Percentiles rank a stretch among this genome's conserved stretches.
Conservation (phyloP, 2,113 vertebrate genomes). For the Arenaria interpres region DNA sequence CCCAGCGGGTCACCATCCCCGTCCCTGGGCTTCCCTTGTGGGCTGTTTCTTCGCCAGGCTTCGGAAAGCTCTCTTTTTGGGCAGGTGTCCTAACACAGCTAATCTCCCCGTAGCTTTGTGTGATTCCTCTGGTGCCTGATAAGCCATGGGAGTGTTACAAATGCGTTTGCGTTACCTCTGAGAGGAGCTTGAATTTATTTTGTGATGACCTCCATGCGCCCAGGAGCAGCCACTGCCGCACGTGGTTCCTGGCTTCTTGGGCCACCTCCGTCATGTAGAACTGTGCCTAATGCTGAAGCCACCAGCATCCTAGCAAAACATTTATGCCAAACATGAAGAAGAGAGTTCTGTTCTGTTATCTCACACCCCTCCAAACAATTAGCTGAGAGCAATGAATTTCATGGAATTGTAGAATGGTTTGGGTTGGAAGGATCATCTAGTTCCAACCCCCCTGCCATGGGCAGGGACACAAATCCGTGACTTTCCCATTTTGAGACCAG, state of each 20-base stretch:
- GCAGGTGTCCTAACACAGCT: neutral
- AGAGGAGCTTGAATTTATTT: neutral
- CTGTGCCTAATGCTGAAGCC: too few species aligned
- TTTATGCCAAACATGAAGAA: neutral
- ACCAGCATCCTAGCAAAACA: neutral
- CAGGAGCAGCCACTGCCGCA: neutral
- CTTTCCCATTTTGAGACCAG: too few species aligned
- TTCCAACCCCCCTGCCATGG: too few species aligned
- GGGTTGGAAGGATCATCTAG: too few species aligned
- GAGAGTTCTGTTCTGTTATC: neutral
- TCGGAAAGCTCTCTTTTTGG: neutral
- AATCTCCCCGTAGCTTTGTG: neutral
- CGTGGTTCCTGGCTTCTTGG: neutral
- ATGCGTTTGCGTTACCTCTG: neutral
- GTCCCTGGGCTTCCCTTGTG: neutral
- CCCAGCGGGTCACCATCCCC: rapidly evolving
- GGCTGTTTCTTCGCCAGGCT: neutral
- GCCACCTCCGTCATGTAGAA: neutral
- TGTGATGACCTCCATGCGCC: neutral
- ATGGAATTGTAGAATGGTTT: too few species aligned
- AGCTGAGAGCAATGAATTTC: neutral
- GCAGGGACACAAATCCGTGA: too few species aligned
- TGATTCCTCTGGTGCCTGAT: neutral
- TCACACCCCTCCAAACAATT: neutral
- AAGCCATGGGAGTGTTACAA: neutral